Evolutionary conservation across 2,888 invertebrate species (phyloP).

Genomic region (Lydus trimaculatus): DNA sequence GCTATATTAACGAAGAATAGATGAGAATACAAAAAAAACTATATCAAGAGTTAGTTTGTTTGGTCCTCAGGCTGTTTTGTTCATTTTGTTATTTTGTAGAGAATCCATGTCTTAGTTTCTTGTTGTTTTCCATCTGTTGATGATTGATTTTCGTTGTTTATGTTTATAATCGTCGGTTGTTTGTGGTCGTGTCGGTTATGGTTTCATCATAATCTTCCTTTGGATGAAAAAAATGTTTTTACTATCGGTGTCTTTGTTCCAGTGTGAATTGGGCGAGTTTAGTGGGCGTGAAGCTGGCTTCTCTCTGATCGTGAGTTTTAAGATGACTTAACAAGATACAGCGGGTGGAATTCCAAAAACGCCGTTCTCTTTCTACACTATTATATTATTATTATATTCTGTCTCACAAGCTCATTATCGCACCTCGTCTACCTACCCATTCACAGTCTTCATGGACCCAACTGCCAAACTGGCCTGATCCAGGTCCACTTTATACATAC

Average conservation of each 20-base stretch:
- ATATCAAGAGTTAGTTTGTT: too few relatives aligned
- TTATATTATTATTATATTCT: conserved; percentile 33
- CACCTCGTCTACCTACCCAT: conserved; percentile 58
- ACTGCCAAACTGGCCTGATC: conserved; percentile 56
- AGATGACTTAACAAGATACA: conserved; percentile 61
- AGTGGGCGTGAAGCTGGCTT: conserved; percentile 42
- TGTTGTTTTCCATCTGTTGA: background rate
- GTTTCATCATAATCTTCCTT: background rate
- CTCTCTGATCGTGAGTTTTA: conserved; percentile 48
- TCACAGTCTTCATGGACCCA: conserved; percentile 45
- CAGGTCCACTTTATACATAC: conserved; percentile 37
- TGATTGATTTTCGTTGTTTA: background rate
- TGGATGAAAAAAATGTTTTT: background rate
- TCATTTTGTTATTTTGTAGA: too few relatives aligned
- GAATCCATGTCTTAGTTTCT: background rate
- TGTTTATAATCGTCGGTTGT: background rate
- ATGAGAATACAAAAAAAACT: too few relatives aligned
- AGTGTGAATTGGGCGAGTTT: conserved; percentile 37
- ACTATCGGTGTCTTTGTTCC: conserved; percentile 21
- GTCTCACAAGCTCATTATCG: conserved; percentile 59
- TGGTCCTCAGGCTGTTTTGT: too few relatives aligned
- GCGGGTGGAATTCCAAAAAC: conserved; percentile 58
- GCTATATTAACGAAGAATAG: too few relatives aligned
- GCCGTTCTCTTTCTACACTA: conserved; percentile 47
- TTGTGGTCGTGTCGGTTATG: conserved; percentile 4